Conservation (phyloP, 2,113 vertebrate genomes). For the Fulmarus glacialis region DNA sequence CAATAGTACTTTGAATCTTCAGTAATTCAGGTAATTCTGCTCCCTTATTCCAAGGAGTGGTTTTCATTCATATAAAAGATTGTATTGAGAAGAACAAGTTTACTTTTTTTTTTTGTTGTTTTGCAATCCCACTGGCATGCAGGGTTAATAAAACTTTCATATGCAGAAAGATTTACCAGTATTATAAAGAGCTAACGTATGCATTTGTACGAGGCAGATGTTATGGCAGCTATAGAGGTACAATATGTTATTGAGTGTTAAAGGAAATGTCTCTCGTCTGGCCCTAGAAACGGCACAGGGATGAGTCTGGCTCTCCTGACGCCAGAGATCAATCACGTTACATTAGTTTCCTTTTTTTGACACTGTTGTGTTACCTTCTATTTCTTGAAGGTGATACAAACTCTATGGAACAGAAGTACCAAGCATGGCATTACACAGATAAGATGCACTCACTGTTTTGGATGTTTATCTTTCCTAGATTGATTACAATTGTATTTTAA, state of each 20-base stretch:
- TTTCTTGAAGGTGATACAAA: neutral
- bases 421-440: neutral
- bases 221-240: neutral
- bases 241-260: neutral
- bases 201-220: neutral
- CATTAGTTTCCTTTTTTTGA: neutral
- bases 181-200: neutral
- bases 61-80: neutral
- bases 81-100: neutral
- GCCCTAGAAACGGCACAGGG: neutral
- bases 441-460: neutral
- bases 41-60: neutral
- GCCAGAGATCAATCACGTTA: neutral
- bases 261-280: neutral
- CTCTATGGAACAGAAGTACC: neutral
- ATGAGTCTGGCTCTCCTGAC: neutral
- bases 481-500: neutral
- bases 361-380: neutral
- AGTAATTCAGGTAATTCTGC: neutral
- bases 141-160: neutral
- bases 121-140: neutral
- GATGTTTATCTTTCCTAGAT: neutral
- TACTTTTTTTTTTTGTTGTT: neutral
- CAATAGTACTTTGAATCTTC: neutral
- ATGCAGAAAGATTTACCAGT: neutral